phyloP scores from a whole-genome alignment of 2,888 invertebrate species.

The Oligia latruncula region DNA sequence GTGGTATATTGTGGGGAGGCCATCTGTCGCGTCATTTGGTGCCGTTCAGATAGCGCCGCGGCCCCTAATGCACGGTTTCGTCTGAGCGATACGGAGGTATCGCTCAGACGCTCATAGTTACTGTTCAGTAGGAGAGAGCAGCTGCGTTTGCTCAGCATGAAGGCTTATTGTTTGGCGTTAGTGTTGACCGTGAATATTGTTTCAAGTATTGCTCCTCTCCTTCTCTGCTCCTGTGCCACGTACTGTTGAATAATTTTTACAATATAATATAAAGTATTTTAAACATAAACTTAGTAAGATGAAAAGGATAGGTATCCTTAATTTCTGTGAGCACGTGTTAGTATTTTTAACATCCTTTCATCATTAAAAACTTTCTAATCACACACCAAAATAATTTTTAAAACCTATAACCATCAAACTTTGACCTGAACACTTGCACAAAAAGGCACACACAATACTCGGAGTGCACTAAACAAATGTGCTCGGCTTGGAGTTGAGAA shows the following conservation, averaged over 20 bases:
- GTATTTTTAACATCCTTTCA: neutral
- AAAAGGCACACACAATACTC: neutral
- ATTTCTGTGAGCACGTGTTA: neutral
- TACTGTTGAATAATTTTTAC: neutral
- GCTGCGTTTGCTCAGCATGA: slow-evolving; percentile 21
- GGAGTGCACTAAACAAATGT: slow-evolving; percentile 21
- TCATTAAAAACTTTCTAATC: neutral
- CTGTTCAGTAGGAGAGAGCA: too few relatives aligned
- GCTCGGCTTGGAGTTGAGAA: slow-evolving; percentile 4
- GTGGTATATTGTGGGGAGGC: slow-evolving; percentile 7
- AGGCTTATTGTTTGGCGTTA: neutral
- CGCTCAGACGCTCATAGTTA: too few relatives aligned
- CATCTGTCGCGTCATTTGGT: slow-evolving; percentile 23
- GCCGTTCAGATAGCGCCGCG: slow-evolving; percentile 14
- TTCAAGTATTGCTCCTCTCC: neutral
- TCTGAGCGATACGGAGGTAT: neutral
- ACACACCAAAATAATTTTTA: neutral
- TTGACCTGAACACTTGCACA: neutral
- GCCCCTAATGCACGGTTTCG: slow-evolving; percentile 1
- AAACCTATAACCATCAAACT: neutral
- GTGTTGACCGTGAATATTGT: neutral
- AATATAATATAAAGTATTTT: too few relatives aligned
- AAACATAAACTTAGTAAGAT: neutral
- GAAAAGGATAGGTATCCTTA: neutral
- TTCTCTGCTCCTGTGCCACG: neutral